Evolutionary conservation across 2,113 vertebrate species (phyloP).

Genomic region (Oryzias woworae): DNA sequence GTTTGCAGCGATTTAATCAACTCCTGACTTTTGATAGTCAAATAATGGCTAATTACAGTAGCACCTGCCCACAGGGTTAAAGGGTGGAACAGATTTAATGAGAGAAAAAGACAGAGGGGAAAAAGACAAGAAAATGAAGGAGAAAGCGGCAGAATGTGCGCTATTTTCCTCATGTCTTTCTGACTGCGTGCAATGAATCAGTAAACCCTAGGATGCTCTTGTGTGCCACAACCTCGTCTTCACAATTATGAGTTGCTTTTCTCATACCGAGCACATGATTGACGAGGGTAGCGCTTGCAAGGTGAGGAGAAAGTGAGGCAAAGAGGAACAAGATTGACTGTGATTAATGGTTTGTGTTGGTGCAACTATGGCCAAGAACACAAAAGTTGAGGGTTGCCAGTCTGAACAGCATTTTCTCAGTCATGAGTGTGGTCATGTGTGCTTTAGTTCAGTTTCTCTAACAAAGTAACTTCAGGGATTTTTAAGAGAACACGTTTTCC

Average conservation of each 20-base stretch:
- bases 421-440: not conserved
- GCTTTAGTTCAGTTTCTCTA: not conserved
- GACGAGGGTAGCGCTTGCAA: slow-evolving; percentile 47
- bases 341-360: slow-evolving; percentile 65
- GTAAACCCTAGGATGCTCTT: slow-evolving; percentile 64
- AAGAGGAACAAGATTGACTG: slow-evolving; percentile 43
- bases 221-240: slow-evolving; percentile 52
- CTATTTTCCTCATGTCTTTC: slow-evolving; percentile 81
- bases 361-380: slow-evolving; percentile 45
- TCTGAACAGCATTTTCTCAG: slow-evolving; percentile 7
- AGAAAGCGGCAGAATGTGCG: slow-evolving; percentile 40
- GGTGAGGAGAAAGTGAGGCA: slow-evolving; percentile 21
- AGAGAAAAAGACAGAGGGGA: slow-evolving; percentile 55
- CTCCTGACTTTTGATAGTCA: slow-evolving; percentile 99
- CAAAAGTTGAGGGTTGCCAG: slow-evolving; percentile 26
- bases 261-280: slow-evolving; percentile 57
- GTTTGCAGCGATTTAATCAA: slow-evolving; percentile 98
- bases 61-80: slow-evolving; percentile 96
- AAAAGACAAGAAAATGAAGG: slow-evolving; percentile 60
- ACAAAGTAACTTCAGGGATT: not conserved
- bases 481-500: not conserved
- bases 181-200: slow-evolving; percentile 64
- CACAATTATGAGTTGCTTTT: slow-evolving; percentile 72
- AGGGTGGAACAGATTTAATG: slow-evolving; percentile 89
- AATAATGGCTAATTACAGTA: slow-evolving; percentile 99